Conservation (phyloP, 2,113 vertebrate genomes). For the Cathartes aura region DNA sequence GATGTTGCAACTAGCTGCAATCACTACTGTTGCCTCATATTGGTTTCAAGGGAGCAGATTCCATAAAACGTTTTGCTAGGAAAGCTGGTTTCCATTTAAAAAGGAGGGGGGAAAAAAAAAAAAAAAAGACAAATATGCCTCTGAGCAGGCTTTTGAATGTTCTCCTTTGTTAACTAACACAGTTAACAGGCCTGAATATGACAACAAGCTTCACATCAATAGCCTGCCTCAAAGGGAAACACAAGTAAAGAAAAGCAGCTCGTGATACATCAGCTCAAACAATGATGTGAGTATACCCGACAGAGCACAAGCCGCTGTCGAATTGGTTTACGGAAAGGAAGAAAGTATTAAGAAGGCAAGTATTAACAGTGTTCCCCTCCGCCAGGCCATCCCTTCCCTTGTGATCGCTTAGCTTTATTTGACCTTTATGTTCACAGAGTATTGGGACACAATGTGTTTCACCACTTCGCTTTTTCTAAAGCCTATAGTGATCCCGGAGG, state of each 20-base stretch:
- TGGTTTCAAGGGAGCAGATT: not conserved
- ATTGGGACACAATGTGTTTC: not conserved
- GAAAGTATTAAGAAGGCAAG: not conserved
- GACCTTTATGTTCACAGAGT: not conserved
- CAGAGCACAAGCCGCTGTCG: not conserved
- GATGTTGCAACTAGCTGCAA: not conserved
- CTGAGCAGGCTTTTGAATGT: constrained; percentile 22
- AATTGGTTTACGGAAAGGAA: not conserved
- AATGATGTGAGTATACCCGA: not conserved
- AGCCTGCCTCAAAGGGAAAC: not conserved
- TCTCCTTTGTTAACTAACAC: not conserved
- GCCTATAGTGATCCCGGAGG: not conserved
- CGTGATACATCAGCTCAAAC: not conserved
- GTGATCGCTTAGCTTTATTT: not conserved
- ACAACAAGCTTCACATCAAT: not conserved
- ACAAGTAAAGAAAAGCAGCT: not conserved
- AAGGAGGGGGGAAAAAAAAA: not conserved
- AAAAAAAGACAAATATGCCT: not conserved
- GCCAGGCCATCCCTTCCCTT: not conserved
- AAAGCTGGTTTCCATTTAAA: not conserved
- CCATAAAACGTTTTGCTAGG: not conserved
- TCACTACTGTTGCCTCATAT: not conserved
- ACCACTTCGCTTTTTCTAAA: not conserved
- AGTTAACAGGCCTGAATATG: not conserved
- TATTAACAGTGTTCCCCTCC: not conserved